Evolutionary conservation across 2,797 vertebrate species (phyloP).

Genomic region (Oreochromis grahami): DNA sequence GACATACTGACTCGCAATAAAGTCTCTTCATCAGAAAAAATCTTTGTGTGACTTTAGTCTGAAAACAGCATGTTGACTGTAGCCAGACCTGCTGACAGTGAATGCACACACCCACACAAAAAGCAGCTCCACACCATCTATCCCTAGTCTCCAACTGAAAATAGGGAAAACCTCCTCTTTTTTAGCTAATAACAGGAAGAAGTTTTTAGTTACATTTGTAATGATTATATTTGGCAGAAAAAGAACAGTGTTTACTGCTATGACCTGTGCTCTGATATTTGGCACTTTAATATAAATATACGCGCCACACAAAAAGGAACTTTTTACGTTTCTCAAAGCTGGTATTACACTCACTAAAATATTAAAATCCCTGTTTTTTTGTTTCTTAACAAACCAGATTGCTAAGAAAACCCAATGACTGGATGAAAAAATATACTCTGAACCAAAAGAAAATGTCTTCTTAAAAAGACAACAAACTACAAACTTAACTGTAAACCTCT

Average conservation of each 20-base stretch:
- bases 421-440: neutral
- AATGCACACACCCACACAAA: neutral
- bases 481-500: neutral
- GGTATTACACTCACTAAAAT: neutral
- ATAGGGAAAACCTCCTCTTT: neutral
- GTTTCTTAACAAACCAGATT: neutral
- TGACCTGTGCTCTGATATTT: neutral
- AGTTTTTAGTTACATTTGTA: neutral
- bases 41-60: neutral
- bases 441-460: neutral
- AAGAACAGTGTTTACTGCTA: neutral
- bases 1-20: neutral
- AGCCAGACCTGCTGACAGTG: neutral
- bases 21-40: neutral
- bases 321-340: neutral
- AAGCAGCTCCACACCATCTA: neutral
- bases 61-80: neutral
- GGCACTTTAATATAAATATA: neutral
- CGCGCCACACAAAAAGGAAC: fast-evolving
- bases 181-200: neutral
- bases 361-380: neutral
- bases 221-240: neutral
- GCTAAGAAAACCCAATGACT: neutral
- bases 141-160: neutral
- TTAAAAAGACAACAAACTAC: neutral